Evolutionary conservation across 2,888 invertebrate species (phyloP), one percentile per base, ranked within the genome.

Genomic region (Cantharis lateralis): DNA sequence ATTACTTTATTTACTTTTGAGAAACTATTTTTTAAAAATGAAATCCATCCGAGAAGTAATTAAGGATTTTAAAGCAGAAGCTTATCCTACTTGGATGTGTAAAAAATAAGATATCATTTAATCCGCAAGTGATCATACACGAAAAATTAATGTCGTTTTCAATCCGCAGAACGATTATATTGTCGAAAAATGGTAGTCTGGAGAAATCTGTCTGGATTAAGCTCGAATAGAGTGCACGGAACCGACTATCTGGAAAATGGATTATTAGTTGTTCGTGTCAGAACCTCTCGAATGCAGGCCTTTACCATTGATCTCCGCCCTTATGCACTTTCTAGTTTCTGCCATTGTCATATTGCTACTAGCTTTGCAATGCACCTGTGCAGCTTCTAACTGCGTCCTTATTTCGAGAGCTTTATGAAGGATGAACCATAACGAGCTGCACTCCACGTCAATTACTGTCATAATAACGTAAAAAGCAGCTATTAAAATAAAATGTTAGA

Each of bases 211-310:
- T 68, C 64, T 61, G 74, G 70, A 80, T 70, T 75, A 78, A 77
- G 75, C 48, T 76, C 71, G 72, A 75, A 77, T 77, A 77, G 79
- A 74, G 75, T 70, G 76, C 74, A 75, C 72, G 78, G 79, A 80
- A 81, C 78, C 81, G 81, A 77, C 80, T 76, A 78, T 74, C 81
- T 81, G 82, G 83, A 83, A 83, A 83, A 83, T 82, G 79, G 82
- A 82, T 83, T 83, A 83, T 83, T 83, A 83, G 82, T 82, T 83
- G 83, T 83, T 81, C 80, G 82, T 79, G 79, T 82, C 82, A 83
- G 82, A 78, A 80, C 76, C 82, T 79, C 81, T 81, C 76, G 72
- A 76, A 66, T 75, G 68, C 61, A 71, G 18, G 72, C 32, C 70
- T 28, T 63, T 79, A 80, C 79, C 82, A 83, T 82, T 80, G 81